Conservation (phyloP, 1,140 invertebrate genomes). For the Saxidomus purpurata region DNA sequence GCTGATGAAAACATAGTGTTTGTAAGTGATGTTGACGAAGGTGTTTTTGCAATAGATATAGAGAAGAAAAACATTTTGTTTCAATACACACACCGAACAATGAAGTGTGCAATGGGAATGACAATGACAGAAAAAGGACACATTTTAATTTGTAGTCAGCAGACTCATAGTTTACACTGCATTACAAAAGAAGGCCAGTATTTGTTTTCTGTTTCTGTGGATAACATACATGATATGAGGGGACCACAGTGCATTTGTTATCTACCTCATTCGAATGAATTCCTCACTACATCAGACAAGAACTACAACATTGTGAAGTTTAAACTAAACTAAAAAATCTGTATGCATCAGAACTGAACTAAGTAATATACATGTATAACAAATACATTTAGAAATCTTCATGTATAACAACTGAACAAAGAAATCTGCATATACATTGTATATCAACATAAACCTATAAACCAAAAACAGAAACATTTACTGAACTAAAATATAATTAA, state of each 20-base stretch:
- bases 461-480: too few species aligned
- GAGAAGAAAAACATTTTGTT: not conserved
- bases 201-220: not conserved
- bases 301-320: not conserved
- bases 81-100: not conserved
- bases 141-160: not conserved
- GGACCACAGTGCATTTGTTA: constrained; percentile 18
- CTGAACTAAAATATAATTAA: too few species aligned
- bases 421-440: too few species aligned
- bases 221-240: not conserved
- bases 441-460: too few species aligned
- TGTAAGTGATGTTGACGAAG: not conserved
- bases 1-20: not conserved
- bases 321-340: not conserved
- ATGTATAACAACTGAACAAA: too few species aligned
- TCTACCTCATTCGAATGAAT: not conserved
- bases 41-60: not conserved
- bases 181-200: not conserved
- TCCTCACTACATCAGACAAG: not conserved
- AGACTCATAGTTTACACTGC: not conserved
- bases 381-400: too few species aligned
- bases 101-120: not conserved
- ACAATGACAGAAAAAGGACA: not conserved
- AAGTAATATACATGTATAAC: too few species aligned
- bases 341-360: too few species aligned